Conservation (phyloP, 92 coral and sea anemone species). For the Isaurus tuberculatus region DNA sequence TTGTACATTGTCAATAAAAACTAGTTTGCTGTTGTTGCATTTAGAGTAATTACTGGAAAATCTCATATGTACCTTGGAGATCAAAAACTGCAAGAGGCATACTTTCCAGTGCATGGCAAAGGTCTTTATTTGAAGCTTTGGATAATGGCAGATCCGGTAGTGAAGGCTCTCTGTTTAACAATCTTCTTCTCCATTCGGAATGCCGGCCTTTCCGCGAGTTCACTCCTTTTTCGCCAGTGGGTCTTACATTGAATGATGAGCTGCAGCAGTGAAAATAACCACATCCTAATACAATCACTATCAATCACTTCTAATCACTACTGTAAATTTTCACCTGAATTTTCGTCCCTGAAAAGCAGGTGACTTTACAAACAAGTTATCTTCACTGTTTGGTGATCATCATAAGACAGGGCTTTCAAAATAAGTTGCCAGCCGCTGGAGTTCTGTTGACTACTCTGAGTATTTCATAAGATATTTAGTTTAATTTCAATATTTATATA, state of each 20-base stretch:
- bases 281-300: background rate
- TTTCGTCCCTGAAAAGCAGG: too few relatives aligned
- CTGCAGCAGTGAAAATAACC: background rate
- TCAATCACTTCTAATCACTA: background rate
- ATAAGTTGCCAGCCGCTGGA: too few relatives aligned
- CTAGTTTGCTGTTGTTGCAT: too few relatives aligned
- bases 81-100: conserved; percentile 24
- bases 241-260: conserved; percentile 21
- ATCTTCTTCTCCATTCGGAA: conserved; percentile 9
- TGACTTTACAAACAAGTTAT: too few relatives aligned
- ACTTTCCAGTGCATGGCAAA: conserved; percentile 30
- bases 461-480: too few relatives aligned
- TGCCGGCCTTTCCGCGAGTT: background rate
- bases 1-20: too few relatives aligned
- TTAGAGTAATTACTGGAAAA: background rate
- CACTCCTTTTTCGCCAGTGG: background rate
- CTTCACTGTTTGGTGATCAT: too few relatives aligned
- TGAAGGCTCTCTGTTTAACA: background rate
- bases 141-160: background rate
- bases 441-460: too few relatives aligned
- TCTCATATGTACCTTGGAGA: conserved; percentile 3
- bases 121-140: conserved; percentile 19
- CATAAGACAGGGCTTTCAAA: too few relatives aligned
- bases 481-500: too few relatives aligned
- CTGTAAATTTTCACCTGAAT: too few relatives aligned